Base-by-base conservation (phyloP, 2,797 vertebrate species). In the Ctenosaura bakeri region DNA sequence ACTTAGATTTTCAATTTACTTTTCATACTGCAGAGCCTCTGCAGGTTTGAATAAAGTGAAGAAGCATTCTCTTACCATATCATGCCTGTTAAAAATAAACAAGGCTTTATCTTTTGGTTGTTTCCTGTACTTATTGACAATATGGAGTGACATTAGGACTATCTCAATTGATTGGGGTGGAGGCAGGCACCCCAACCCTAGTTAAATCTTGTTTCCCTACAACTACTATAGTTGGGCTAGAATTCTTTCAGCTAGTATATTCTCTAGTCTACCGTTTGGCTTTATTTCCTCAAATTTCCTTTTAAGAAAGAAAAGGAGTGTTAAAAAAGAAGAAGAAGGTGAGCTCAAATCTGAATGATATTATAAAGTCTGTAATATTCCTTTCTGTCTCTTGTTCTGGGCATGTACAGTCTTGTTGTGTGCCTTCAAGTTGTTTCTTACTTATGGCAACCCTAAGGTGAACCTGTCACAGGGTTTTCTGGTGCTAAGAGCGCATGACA, bases 31-130 rank as follows among this genome's bases (percentile, higher is more conserved):
- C 66, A 78, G 5, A 66, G 14, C 22, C 16, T 79, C 26, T 38
- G 10, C 20, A 54, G 10, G n/a, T 69, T 32, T 85, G 9, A 42
- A 12, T 46, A 85, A 26, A 85, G 9, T 79, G 46, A 22, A 52
- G 29, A 79, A 87, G 18, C 24, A 35, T 52, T 78, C 62, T 24
- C 59, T 89, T 85, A 42, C 38, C 59, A 89, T 79, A 50, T 16
- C 62, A 22, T 10, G 59, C 1, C 35, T 74, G 35, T 24, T 83
- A 38, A 76, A 64, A 76, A 74, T 32, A 4, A 88, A 83, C 56
- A 83, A 74, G 3, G 13, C 24, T 50, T 64, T 81, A 32, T 79
- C 32, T 42, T 74, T n/a, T 35, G 20, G 35, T 66, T 83, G 10
- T 74, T 77, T 35, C 16, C 26, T 62, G 22, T 82, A 56, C 13